phyloP scores from a whole-genome alignment of 2,888 invertebrate genomes.

The Toxonevra muliebris region DNA sequence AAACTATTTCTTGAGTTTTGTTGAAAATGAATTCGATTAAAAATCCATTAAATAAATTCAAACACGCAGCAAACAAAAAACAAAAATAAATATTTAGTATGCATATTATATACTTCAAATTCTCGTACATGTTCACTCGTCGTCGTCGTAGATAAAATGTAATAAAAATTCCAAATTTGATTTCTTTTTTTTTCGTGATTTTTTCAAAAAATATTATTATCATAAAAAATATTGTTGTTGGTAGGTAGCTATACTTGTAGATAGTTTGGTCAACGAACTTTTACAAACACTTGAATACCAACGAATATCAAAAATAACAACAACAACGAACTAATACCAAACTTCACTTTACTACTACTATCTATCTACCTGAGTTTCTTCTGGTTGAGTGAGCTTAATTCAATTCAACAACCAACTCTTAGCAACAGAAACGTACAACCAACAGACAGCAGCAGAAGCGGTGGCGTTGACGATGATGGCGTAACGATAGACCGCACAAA shows the following conservation, averaged over 20 bases:
- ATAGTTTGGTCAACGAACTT: constrained; percentile 35
- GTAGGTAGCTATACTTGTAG: constrained; percentile 1
- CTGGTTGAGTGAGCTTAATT: background rate
- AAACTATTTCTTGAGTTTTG: background rate
- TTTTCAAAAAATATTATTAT: background rate
- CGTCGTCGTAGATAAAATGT: constrained; percentile 11
- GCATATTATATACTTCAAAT: background rate
- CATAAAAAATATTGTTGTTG: background rate
- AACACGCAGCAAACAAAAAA: constrained; percentile 14
- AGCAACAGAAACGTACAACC: background rate
- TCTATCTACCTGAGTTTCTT: background rate
- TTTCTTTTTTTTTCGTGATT: constrained; percentile 19
- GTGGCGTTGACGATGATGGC: constrained; percentile 2
- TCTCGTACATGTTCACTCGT: constrained; percentile 11
- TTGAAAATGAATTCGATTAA: constrained; percentile 3
- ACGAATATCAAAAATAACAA: background rate
- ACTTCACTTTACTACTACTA: too few relatives aligned
- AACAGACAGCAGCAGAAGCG: constrained; percentile 15
- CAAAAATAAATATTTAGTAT: constrained; percentile 9
- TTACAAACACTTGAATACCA: constrained; percentile 13
- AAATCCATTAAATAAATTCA: constrained; percentile 32
- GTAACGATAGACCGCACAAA: background rate
- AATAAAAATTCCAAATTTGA: constrained; percentile 32
- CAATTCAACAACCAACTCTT: background rate
- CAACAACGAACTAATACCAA: background rate